Evolutionary conservation across 2,888 invertebrate genomes (phyloP).

Genomic region (Gymnoscelis rufifasciata): DNA sequence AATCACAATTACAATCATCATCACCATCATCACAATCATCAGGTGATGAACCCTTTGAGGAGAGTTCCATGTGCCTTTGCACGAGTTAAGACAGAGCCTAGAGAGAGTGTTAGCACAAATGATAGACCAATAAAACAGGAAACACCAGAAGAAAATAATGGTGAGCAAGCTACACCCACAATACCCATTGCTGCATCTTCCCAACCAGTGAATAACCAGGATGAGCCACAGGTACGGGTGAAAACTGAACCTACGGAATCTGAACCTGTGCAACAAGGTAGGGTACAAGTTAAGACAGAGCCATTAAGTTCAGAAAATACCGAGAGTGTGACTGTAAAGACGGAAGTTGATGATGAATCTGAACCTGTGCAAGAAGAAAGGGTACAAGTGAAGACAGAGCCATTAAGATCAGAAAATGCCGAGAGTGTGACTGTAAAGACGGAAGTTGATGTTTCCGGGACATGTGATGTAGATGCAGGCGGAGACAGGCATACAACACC

Average conservation of each 20-base stretch:
- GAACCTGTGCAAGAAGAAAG: slow-evolving; percentile 13
- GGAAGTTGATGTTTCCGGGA: slow-evolving; percentile 33
- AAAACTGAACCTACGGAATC: slow-evolving; percentile 52
- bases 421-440: slow-evolving; percentile 48
- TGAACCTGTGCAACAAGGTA: slow-evolving; percentile 12
- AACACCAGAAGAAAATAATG: too few species aligned
- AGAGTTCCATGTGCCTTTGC: neutral
- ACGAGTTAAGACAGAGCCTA: too few species aligned
- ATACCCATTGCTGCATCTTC: too few species aligned
- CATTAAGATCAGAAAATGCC: slow-evolving; percentile 26
- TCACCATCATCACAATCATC: slow-evolving; percentile 23
- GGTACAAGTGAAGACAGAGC: slow-evolving; percentile 47
- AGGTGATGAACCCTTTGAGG: neutral
- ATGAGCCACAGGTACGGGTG: slow-evolving; percentile 29
- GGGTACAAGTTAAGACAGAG: slow-evolving; percentile 45
- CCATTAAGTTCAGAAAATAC: slow-evolving; percentile 29
- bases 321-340: slow-evolving; percentile 47
- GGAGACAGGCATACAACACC: slow-evolving; percentile 50
- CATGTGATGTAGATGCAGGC: slow-evolving; percentile 40
- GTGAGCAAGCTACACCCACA: too few species aligned
- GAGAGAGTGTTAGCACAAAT: too few species aligned
- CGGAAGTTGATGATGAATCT: slow-evolving; percentile 38
- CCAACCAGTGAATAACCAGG: too few species aligned
- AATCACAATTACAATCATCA: slow-evolving; percentile 34
- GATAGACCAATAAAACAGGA: too few species aligned